phyloP scores from a whole-genome alignment of 2,888 invertebrate species.

The Lingula anatina region DNA sequence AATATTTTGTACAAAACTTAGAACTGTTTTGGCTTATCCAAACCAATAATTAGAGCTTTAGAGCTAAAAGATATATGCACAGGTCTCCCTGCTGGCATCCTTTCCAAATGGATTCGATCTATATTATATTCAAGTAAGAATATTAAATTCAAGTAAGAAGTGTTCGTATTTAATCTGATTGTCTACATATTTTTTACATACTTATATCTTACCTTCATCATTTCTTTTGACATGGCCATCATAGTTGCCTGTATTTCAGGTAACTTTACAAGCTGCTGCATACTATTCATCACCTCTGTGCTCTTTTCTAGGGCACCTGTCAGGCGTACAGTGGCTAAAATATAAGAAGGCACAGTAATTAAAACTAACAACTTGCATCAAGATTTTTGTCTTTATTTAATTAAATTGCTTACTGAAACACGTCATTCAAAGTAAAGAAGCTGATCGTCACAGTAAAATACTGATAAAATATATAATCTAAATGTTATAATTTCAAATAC shows the following conservation, averaged over 20 bases:
- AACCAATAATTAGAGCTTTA: too few species aligned
- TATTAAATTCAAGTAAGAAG: too few species aligned
- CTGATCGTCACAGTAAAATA: neutral
- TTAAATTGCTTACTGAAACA: neutral
- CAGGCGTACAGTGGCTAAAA: conserved; percentile 81
- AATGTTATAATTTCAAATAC: too few species aligned
- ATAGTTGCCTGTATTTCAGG: conserved; percentile 94
- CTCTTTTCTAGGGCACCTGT: conserved; percentile 91
- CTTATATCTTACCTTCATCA: conserved; percentile 86
- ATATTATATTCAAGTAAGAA: too few species aligned
- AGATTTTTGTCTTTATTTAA: neutral
- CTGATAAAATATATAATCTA: neutral
- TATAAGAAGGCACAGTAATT: conserved; percentile 1
- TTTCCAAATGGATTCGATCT: too few species aligned
- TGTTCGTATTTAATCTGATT: too few species aligned
- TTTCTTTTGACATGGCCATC: conserved; percentile 96
- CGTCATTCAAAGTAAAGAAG: neutral
- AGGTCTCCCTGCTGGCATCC: too few species aligned
- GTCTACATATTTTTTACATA: too few species aligned
- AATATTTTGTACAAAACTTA: too few species aligned
- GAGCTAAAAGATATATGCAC: too few species aligned
- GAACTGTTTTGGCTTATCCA: too few species aligned
- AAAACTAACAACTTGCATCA: neutral
- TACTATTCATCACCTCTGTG: conserved; percentile 97
- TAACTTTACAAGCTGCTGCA: conserved; percentile 84